Conservation (phyloP, 2,113 vertebrate species). For the Sceloporus undulatus region DNA sequence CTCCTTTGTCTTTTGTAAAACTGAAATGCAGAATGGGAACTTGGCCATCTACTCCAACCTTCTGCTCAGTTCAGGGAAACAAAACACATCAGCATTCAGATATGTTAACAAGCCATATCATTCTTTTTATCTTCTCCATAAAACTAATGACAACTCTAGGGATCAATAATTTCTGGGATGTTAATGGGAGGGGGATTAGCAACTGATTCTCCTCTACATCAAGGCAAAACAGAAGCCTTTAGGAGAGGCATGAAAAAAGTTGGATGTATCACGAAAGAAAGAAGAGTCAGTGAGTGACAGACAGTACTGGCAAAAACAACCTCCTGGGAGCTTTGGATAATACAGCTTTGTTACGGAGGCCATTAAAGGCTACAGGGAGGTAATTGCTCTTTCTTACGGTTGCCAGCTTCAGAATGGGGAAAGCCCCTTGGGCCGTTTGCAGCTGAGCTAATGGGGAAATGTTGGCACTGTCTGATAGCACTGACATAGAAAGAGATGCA, state of each 20-base stretch:
- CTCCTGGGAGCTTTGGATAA: not conserved
- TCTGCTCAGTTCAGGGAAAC: not conserved
- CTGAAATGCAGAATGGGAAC: not conserved
- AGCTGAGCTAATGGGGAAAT: not conserved
- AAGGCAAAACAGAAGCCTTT: not conserved
- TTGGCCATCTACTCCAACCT: not conserved
- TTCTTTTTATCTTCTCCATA: too few relatives aligned
- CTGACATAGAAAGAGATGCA: not conserved
- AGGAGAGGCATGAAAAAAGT: too few relatives aligned
- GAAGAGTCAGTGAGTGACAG: not conserved
- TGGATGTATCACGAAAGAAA: not conserved
- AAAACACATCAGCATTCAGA: not conserved
- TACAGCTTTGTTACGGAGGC: not conserved
- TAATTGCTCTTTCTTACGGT: constrained; percentile 8
- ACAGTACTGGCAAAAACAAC: not conserved
- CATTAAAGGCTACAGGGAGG: not conserved
- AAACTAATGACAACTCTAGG: not conserved
- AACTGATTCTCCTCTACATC: rapidly evolving
- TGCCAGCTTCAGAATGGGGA: not conserved
- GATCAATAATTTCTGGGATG: not conserved
- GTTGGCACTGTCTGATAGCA: not conserved
- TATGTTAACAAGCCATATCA: not conserved
- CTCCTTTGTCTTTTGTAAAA: not conserved
- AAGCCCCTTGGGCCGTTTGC: not conserved
- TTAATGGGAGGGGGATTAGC: not conserved